A percentile compares a stretch with the other conserved stretches of the same genome.
phyloP scores from a whole-genome alignment of 2,797 vertebrate species.

The Myripristis jacobus region DNA sequence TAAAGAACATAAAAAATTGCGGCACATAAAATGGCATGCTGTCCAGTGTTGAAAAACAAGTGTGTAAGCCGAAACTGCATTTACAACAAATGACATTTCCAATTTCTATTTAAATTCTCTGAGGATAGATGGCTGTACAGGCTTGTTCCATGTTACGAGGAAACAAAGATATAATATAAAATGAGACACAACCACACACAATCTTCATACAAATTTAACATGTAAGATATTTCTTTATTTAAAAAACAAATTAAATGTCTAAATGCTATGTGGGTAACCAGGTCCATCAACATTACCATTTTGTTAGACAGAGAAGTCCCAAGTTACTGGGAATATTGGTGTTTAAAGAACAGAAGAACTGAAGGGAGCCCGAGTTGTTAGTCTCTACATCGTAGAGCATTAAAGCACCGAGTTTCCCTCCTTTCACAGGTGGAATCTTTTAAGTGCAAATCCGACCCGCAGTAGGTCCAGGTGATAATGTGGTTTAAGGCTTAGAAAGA shows the following conservation, averaged over 20 bases:
- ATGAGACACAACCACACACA: not conserved
- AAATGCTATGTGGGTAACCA: not conserved
- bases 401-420: not conserved
- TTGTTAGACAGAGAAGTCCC: not conserved
- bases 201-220: constrained; percentile 45
- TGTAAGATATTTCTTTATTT: not conserved
- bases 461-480: constrained; percentile 7
- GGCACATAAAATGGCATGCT: too few relatives aligned
- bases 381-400: not conserved
- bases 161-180: not conserved
- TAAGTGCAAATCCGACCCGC: constrained; percentile 21
- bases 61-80: too few relatives aligned
- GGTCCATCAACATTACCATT: not conserved
- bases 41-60: too few relatives aligned
- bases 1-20: too few relatives aligned
- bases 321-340: not conserved
- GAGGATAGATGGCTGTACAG: too few relatives aligned
- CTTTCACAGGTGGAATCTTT: not conserved
- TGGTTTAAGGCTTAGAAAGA: constrained; percentile 35
- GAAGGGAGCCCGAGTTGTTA: constrained; percentile 9
- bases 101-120: too few relatives aligned
- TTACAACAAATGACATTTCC: too few relatives aligned
- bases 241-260: constrained; percentile 25
- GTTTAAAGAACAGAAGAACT: not conserved
- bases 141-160: not conserved